Evolutionary conservation across 2,113 vertebrate species (phyloP).

Genomic region (Stegastes partitus): DNA sequence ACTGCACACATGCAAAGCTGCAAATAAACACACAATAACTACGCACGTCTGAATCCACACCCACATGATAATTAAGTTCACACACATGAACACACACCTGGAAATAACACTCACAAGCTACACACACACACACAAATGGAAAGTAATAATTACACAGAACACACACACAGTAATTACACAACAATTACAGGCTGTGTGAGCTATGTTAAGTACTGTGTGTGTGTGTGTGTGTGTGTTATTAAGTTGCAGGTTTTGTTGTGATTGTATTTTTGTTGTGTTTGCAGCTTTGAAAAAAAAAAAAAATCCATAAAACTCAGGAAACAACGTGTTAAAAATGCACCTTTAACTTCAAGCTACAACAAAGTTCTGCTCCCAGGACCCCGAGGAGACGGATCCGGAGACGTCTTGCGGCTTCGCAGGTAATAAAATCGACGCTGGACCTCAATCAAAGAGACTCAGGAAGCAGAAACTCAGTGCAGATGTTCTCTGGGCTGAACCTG

Average conservation of each 20-base stretch:
- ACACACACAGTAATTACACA: slow-evolving; percentile 33
- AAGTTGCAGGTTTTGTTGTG: background rate
- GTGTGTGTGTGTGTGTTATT: slow-evolving; percentile 30
- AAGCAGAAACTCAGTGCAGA: slow-evolving; percentile 9
- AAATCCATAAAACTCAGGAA: background rate
- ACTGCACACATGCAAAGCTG: too few relatives aligned
- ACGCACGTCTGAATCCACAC: background rate
- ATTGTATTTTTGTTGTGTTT: background rate
- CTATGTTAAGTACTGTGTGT: background rate
- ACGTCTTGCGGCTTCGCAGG: background rate
- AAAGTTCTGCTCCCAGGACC: background rate
- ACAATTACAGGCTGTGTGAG: slow-evolving; percentile 41
- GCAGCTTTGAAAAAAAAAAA: too few relatives aligned
- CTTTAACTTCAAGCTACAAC: background rate
- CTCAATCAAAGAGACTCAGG: slow-evolving; percentile 3
- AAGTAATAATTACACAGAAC: background rate
- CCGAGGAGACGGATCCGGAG: background rate
- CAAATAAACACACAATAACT: background rate
- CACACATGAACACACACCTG: background rate
- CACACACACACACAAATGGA: slow-evolving; percentile 12
- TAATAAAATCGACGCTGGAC: slow-evolving; percentile 7
- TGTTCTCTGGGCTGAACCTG: slow-evolving; percentile 22
- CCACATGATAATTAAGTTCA: background rate
- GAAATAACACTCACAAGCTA: background rate
- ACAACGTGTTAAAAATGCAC: background rate